Evolutionary conservation across 2,888 invertebrate species (phyloP).

Genomic region (Odontomyia ornata): DNA sequence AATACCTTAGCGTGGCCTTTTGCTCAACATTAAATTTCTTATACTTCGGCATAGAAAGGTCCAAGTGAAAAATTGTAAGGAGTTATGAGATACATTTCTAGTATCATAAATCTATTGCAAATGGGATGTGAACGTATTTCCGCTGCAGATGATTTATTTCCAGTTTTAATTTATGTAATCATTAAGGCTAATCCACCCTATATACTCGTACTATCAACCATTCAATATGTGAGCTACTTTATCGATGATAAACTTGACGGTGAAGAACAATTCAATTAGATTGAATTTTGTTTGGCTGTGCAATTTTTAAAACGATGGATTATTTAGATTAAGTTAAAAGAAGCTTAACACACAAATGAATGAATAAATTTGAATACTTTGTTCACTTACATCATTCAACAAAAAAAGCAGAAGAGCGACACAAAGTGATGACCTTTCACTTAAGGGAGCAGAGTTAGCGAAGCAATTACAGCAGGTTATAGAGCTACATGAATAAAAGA

Average conservation of each 20-base stretch:
- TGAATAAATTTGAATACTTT: neutral
- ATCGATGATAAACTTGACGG: constrained; percentile 84
- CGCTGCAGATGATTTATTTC: constrained; percentile 95
- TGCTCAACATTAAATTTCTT: constrained; percentile 88
- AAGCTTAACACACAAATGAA: neutral
- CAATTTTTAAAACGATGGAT: constrained; percentile 96
- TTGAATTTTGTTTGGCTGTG: constrained; percentile 94
- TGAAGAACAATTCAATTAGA: constrained; percentile 98
- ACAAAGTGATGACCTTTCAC: too few relatives aligned
- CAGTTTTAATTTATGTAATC: constrained; percentile 94
- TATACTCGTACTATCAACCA: constrained; percentile 90
- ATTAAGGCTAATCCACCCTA: constrained; percentile 97
- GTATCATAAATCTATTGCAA: constrained; percentile 92
- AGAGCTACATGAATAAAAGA: too few relatives aligned
- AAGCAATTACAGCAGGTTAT: too few relatives aligned
- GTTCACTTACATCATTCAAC: neutral
- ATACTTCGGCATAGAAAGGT: constrained; percentile 90
- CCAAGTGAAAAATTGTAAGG: constrained; percentile 80
- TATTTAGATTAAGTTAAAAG: constrained; percentile 53
- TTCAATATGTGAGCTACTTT: constrained; percentile 95
- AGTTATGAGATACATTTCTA: constrained; percentile 77
- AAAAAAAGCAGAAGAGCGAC: too few relatives aligned
- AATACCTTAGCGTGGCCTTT: constrained; percentile 92
- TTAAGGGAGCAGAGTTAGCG: too few relatives aligned
- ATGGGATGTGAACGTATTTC: constrained; percentile 83